These are phyloP conservation scores for Pterostichus niger DNA, from an alignment of 2,888 invertebrate genomes.

Conservation along the genomic window DNA sequence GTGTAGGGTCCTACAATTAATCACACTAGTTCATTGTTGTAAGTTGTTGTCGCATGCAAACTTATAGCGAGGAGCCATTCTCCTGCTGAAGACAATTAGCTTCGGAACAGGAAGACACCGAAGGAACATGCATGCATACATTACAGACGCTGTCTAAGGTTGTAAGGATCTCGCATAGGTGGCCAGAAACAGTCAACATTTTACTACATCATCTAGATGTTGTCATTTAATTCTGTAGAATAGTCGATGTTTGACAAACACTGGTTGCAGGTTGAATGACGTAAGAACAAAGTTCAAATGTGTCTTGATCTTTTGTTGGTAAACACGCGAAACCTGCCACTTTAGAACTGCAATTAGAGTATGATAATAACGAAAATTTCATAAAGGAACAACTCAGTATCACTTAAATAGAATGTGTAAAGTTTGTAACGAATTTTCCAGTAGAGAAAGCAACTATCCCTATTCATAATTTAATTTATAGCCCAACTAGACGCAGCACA, in stretches of 20 bases:
- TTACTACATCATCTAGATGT: no score
- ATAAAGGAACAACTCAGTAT: background rate
- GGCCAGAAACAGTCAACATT: background rate
- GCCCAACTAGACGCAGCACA: background rate
- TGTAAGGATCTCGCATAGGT: no score
- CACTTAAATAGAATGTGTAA: background rate
- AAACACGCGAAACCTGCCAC: background rate
- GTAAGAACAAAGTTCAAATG: no score
- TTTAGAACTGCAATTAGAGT: constrained; percentile 2
- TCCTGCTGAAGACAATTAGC: constrained; percentile 32
- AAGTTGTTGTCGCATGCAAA: constrained; percentile 43
- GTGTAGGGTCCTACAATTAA: constrained; percentile 11
- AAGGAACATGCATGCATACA: constrained; percentile 18
- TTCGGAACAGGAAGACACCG: constrained; percentile 46
- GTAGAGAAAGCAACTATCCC: background rate
- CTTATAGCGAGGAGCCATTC: constrained; percentile 13
- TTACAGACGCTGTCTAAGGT: background rate
- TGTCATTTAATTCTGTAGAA: no score
- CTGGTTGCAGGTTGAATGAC: background rate
- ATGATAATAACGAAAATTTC: constrained; percentile 11
- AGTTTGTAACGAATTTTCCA: constrained; percentile 18
- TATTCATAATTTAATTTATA: constrained; percentile 14
- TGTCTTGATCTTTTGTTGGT: background rate
- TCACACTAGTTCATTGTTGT: constrained; percentile 17
- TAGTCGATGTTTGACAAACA: background rate